Evolutionary conservation across 92 coral and sea anemone species (phyloP).

Genomic region (Phenganax stokvisi): DNA sequence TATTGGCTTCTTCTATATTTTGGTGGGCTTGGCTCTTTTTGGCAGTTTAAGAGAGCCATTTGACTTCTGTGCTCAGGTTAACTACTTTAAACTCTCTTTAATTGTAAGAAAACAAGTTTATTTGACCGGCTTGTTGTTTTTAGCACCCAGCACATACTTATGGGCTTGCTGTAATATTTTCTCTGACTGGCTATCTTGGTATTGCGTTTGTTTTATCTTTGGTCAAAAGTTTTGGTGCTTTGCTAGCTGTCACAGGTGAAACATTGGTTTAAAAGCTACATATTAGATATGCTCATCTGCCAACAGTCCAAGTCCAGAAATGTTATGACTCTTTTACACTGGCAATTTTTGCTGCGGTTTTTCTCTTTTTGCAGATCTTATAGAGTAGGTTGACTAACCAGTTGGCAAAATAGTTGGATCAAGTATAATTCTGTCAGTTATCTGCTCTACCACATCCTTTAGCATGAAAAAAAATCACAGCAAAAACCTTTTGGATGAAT

Average conservation of each 20-base stretch:
- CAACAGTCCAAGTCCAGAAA: too few species aligned
- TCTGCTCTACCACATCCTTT: too few species aligned
- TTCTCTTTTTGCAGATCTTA: too few species aligned
- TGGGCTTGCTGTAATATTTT: constrained; percentile 85
- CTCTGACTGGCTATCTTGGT: constrained; percentile 90
- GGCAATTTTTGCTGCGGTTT: background rate
- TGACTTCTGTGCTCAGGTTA: constrained; percentile 75
- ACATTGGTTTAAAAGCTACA: background rate
- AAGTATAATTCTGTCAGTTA: too few species aligned
- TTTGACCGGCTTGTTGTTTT: background rate
- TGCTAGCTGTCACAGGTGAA: constrained; percentile 89
- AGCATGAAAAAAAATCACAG: background rate
- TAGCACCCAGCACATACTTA: constrained; percentile 83
- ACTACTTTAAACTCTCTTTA: background rate
- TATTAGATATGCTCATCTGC: background rate
- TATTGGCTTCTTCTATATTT: constrained; percentile 90
- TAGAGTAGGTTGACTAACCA: too few species aligned
- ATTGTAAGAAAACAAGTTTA: background rate
- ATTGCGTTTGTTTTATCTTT: constrained; percentile 80
- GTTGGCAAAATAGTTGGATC: too few species aligned
- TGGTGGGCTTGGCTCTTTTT: constrained; percentile 65
- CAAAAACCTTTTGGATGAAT: background rate
- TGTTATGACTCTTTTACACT: too few species aligned
- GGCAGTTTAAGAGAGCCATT: constrained; percentile 85
- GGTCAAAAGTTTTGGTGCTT: constrained; percentile 84